phyloP scores from a whole-genome alignment of 1,140 invertebrate species.

The Diprion similis region DNA sequence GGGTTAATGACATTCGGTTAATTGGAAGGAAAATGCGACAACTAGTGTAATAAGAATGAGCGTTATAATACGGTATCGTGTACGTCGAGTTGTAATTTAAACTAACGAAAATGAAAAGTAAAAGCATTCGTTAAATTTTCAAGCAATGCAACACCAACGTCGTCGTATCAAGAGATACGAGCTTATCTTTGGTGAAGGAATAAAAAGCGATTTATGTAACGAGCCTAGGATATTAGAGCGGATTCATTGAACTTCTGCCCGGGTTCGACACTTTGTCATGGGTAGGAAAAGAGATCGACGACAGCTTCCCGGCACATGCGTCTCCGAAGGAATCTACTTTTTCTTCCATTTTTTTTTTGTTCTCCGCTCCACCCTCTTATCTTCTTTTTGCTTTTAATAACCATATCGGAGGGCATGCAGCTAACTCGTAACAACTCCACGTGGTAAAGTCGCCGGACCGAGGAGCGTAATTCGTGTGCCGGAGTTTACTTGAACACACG shows the following conservation, averaged over 20 bases:
- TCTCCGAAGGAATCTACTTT: slow-evolving; percentile 1
- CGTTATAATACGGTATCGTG: too few relatives aligned
- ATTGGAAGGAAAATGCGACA: too few relatives aligned
- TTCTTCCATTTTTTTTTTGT: slow-evolving; percentile 15
- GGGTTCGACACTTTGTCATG: slow-evolving; percentile 29
- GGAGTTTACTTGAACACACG: background rate
- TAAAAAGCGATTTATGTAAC: too few relatives aligned
- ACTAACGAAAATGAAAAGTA: too few relatives aligned
- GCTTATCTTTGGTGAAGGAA: too few relatives aligned
- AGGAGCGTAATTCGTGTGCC: background rate
- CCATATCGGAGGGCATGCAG: background rate
- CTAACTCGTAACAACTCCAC: background rate
- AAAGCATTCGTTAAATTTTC: too few relatives aligned
- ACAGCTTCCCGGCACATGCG: slow-evolving; percentile 48
- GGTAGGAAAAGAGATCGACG: slow-evolving; percentile 40
- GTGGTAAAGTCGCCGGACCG: background rate
- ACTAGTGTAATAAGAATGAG: too few relatives aligned
- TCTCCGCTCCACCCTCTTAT: too few relatives aligned
- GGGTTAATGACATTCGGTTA: too few relatives aligned
- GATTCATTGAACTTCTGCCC: slow-evolving; percentile 41
- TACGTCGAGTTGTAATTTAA: too few relatives aligned
- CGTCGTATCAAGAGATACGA: too few relatives aligned
- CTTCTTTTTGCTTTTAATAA: background rate
- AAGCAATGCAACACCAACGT: too few relatives aligned
- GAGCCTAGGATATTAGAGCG: background rate